phyloP scores from a whole-genome alignment of 2,113 vertebrate genomes.

The Atlantisia rogersi region DNA sequence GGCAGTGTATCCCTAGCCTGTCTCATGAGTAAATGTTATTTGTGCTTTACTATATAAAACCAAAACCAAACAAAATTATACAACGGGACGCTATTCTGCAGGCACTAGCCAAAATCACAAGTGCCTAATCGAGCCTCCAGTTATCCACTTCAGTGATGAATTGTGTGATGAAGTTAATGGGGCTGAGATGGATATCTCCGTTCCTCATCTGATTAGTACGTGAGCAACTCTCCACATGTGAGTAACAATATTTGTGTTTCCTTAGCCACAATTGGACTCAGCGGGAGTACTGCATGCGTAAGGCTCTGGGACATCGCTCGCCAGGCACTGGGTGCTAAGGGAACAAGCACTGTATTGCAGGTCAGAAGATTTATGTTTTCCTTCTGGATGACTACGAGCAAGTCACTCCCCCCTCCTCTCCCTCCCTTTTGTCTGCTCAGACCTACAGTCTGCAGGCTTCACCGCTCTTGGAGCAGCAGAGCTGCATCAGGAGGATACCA shows the following conservation, averaged over 20 bases:
- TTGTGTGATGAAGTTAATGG: background rate
- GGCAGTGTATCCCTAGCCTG: slow-evolving; percentile 67
- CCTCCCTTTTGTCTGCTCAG: background rate
- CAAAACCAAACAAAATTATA: background rate
- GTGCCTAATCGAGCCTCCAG: background rate
- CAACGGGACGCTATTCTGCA: background rate
- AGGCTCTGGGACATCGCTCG: background rate
- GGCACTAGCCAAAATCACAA: background rate
- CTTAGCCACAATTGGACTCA: background rate
- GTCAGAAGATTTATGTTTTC: background rate
- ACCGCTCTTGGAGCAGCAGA: background rate
- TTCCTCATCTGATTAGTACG: background rate
- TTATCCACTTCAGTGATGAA: background rate
- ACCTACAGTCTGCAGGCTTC: background rate
- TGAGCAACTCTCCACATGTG: background rate
- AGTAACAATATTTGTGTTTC: slow-evolving; percentile 32
- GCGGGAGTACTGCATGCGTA: background rate
- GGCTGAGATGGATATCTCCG: background rate
- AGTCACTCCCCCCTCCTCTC: background rate
- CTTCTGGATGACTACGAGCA: background rate
- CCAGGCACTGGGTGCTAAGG: slow-evolving; percentile 9
- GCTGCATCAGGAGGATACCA: background rate
- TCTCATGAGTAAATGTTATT: slow-evolving; percentile 72
- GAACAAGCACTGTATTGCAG: background rate
- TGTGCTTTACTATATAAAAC: slow-evolving; percentile 37